Base-by-base conservation (phyloP, 1,140 invertebrate genomes). In the Heliconius himera region DNA sequence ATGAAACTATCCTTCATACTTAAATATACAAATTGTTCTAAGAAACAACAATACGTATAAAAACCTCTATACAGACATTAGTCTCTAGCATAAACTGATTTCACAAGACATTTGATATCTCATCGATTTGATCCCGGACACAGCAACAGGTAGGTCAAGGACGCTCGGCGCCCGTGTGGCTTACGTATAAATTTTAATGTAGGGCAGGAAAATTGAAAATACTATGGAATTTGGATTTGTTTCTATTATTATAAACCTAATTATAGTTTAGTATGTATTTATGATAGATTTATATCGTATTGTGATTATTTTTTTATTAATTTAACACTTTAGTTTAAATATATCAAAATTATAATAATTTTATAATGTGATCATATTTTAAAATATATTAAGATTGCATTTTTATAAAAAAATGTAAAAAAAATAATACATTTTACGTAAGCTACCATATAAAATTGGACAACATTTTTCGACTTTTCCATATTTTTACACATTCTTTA, bases 61-160 rank as follows among this genome's bases (percentile, higher is more conserved):
- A 11, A 71, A 26, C 0, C 4, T 9, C 3, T 26, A 71, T n/a
- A 20, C n/a, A 38, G n/a, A 2, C 33, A 36, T 36, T 36, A 36
- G 5, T 36, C 36, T 38, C 33, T 13, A 71, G 36, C 20, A 36
- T 36, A n/a, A 26, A 66, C 38, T 38, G 36, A 71, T 71, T 71
- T 38, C 70, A 71, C 36, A 36, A 38, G 36, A 71, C 36, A 71
- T 71, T 71, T 71, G 36, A 71, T 38, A 33, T 38, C 33, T 33
- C 70, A 71, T 71, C 49, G 46, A 74, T 74, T 77, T 46, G 60
- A 74, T 73, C 76, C 83, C 80, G 78, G 82, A 78, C 66, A 74
- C 46, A 79, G 81, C 83, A 84, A 84, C 83, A 84, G 81, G 83
- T 84, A 46, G 81, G 81, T 79, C 81, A 82, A 82, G 81, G 81